Evolutionary conservation across 2,113 vertebrate genomes (phyloP), one percentile per base, ranked within the genome.

Genomic region (Pungitius pungitius): DNA sequence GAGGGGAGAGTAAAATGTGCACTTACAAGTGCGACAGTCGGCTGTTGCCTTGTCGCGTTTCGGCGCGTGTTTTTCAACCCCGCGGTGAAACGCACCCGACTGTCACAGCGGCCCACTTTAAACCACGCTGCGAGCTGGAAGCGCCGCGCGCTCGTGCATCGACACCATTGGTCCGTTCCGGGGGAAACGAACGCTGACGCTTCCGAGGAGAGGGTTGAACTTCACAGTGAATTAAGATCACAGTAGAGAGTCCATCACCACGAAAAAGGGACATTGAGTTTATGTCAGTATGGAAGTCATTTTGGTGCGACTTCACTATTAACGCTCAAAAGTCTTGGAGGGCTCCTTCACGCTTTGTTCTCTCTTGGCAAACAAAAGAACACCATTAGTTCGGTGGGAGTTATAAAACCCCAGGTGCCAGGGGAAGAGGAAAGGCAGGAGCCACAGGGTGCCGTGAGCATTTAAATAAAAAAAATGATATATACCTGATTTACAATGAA

Each of bases 21-120:
- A 22, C 45, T 61, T 58, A 83, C 74, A 76, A 80, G 78, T 83
- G 62, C 65, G 61, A 43, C 62, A 27, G 56, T 73, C 1, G 26
- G 55, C 78, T 72, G 66, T 78, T 70, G 73, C 55, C 43, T 68
- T 70, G 68, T 80, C 80, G 80, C 78, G 78, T 77, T 60, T 42
- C 51, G n/a, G 81, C 37, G 26, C 70, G 69, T 15, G 61, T 68
- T 76, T 39, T 35, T 39, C 77, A 74, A 75, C 75, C 70, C 82
- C 62, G 77, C 6, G 20, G 40, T 77, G 56, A 66, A 65, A 80
- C 45, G 75, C 71, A 70, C 67, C 83, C 77, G 70, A 76, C 73
- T 83, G 83, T 83, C 80, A n/a, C n/a, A n/a, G n/a, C n/a, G n/a
- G n/a, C n/a, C n/a, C n/a, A n/a, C n/a, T n/a, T n/a, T n/a, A n/a